A percentile compares a stretch with the other conserved stretches of the same genome.
These are phyloP conservation scores for Ictalurus furcatus DNA, from an alignment of 2,113 vertebrate genomes.

Conservation along the genomic window DNA sequence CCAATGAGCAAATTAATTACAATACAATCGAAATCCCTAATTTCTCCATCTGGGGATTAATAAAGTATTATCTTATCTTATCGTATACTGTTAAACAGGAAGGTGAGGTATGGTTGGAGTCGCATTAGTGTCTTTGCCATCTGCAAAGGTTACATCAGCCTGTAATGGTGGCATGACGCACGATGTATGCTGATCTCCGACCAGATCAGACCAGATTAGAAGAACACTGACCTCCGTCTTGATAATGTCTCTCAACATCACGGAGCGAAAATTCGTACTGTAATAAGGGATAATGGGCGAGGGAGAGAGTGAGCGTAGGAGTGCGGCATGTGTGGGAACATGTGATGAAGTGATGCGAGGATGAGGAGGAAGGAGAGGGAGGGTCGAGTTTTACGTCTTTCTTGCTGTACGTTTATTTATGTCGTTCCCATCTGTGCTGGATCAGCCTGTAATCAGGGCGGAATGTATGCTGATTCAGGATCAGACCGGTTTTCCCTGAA, in stretches of 20 bases:
- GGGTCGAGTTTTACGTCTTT: slow-evolving; percentile 11
- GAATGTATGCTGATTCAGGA: slow-evolving; percentile 37
- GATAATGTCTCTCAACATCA: neutral
- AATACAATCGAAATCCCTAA: too few species aligned
- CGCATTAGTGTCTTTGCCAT: neutral
- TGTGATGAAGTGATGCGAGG: slow-evolving; percentile 57
- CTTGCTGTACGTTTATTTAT: slow-evolving; percentile 53
- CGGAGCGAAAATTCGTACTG: neutral
- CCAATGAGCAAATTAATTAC: too few species aligned
- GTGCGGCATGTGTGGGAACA: neutral
- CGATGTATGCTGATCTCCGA: neutral
- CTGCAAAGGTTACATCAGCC: neutral
- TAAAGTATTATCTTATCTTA: too few species aligned
- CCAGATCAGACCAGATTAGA: neutral
- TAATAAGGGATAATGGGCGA: neutral
- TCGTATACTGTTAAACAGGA: neutral
- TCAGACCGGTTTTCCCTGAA: neutral
- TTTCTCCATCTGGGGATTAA: too few species aligned
- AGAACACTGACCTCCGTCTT: neutral
- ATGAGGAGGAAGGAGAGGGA: slow-evolving; percentile 59
- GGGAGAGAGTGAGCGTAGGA: neutral
- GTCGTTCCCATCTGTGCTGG: slow-evolving; percentile 58
- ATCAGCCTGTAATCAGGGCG: slow-evolving; percentile 35
- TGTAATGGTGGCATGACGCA: neutral
- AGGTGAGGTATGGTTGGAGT: neutral